Evolutionary conservation across 2,113 vertebrate species (phyloP), one percentile per base, ranked within the genome.

Genomic region (Dipodomys stephensi): DNA sequence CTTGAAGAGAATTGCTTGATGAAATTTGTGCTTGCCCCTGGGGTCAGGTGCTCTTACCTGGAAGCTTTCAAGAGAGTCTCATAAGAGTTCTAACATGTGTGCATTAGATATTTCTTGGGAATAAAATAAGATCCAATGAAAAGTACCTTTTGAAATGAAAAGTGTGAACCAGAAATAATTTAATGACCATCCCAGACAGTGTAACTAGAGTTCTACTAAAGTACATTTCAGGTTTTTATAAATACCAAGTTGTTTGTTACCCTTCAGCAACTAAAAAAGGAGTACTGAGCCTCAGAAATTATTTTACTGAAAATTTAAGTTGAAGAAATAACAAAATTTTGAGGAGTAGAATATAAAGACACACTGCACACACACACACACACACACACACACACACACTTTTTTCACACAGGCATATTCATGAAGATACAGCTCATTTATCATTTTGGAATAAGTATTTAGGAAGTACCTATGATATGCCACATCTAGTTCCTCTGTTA

Each of bases 81-180:
- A 68, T 86, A 92, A 72, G 67, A 72, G 80, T 90, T 95, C 93
- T 49, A 74, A 60, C 57, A 87, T 69, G 87, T 90, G 85, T 71
- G n/a, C 71, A 44, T 85, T 90, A 92, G 85, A 20, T 90, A 27
- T 74, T 83, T 94, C 94, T 76, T 88, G 88, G 83, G 30, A 93
- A 39, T 28, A 83, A 88, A 88, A 77, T 62, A 76, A 72, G 77
- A 94, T 74, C 71, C 20, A 80, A 49, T 49, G 32, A 92, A 68
- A 86, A 83, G 4, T 46, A 64, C 28, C 44, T 93, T 95, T 80
- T 72, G 71, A 94, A 72, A 35, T 86, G 60, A 44, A 68, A 91
- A 64, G 53, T 87, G 72, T 91, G 87, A 92, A 95, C 87, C 74
- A 94, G 79, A 94, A 94, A 80, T 60, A 94, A 77, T 80, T 32